Conservation (phyloP, 2,888 invertebrate species). For the Muschampia plurimacula region DNA sequence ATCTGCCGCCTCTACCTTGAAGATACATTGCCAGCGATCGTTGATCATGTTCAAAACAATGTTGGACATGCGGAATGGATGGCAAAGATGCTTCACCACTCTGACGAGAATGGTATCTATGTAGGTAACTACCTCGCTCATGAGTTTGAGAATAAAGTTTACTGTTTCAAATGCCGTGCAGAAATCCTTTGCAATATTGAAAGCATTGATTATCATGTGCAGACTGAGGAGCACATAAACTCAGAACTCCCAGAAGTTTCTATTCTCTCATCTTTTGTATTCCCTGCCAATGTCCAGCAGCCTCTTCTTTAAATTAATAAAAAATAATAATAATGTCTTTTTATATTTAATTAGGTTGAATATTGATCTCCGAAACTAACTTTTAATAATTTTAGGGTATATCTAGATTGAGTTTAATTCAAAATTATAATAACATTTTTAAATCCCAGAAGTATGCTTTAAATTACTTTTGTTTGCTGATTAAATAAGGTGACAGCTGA, state of each 20-base stretch:
- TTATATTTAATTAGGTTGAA: too few relatives aligned
- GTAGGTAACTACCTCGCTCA: conserved; percentile 58
- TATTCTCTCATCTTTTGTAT: not conserved
- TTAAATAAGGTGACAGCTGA: too few relatives aligned
- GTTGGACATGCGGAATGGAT: conserved; percentile 65
- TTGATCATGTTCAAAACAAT: conserved; percentile 64
- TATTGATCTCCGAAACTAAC: too few relatives aligned
- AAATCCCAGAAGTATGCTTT: too few relatives aligned
- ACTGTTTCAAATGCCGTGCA: conserved; percentile 63
- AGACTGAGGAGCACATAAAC: conserved; percentile 62
- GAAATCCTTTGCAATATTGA: conserved; percentile 57
- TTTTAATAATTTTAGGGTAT: too few relatives aligned
- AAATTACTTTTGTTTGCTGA: too few relatives aligned
- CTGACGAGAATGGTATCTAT: conserved; percentile 60
- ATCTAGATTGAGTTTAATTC: too few relatives aligned
- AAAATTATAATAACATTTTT: too few relatives aligned
- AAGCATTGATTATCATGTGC: conserved; percentile 61
- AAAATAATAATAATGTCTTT: too few relatives aligned
- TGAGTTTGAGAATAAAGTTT: conserved; percentile 62
- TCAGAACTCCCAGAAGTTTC: conserved; percentile 32
- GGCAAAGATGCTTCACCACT: conserved; percentile 61
- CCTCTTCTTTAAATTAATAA: not conserved
- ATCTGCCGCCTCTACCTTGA: conserved; percentile 61
- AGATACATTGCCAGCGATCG: conserved; percentile 55
- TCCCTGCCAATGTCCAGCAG: not conserved